Evolutionary conservation across 2,113 vertebrate species (phyloP).

Genomic region (Greenwoodochromis staneri): DNA sequence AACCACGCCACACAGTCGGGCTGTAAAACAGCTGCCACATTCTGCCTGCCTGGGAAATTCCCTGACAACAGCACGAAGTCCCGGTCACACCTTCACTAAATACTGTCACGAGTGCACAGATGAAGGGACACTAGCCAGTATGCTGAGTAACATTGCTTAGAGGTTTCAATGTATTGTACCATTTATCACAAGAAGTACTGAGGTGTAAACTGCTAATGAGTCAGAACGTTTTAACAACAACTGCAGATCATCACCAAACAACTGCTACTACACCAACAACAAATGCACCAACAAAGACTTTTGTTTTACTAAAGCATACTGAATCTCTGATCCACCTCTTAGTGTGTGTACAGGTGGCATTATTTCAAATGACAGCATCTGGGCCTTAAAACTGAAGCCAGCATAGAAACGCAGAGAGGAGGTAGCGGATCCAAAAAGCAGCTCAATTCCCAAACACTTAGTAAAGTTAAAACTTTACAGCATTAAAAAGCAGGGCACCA

Average conservation of each 20-base stretch:
- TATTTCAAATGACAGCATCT: background rate
- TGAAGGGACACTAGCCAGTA: background rate
- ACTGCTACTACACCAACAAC: background rate
- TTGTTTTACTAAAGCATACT: background rate
- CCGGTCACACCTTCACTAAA: background rate
- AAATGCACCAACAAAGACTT: background rate
- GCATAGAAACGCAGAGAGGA: background rate
- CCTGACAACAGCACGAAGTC: constrained; percentile 8
- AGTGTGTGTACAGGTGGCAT: background rate
- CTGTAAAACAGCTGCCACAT: background rate
- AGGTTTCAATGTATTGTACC: background rate
- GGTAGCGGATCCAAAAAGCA: background rate
- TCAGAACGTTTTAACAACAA: background rate
- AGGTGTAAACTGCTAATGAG: background rate
- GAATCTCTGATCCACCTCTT: background rate
- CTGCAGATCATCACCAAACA: background rate
- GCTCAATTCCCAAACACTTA: background rate
- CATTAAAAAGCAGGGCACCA: background rate
- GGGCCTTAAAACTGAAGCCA: background rate
- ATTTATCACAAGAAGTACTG: background rate
- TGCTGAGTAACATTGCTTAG: background rate
- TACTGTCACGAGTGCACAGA: background rate
- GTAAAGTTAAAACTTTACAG: background rate
- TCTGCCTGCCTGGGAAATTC: background rate
- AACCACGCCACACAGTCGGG: background rate